A percentile compares a stretch with the other conserved stretches of the same genome.
Evolutionary conservation across 2,888 invertebrate genomes (phyloP).

Genomic region (Coenonympha arcania): DNA sequence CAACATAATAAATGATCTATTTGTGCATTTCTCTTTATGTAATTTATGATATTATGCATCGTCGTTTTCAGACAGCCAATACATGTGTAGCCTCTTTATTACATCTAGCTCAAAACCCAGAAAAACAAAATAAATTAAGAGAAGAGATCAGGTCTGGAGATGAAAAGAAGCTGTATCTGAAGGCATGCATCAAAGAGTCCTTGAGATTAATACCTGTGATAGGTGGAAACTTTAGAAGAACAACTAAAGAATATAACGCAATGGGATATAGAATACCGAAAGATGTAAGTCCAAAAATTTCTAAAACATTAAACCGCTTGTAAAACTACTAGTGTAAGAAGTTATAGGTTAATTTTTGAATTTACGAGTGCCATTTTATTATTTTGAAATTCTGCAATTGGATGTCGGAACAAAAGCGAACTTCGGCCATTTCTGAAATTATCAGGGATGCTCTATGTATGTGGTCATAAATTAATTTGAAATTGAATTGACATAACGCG

Average conservation of each 20-base stretch:
- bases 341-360: too few relatives aligned
- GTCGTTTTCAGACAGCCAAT: constrained; percentile 67
- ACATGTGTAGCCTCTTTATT: constrained; percentile 73
- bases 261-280: constrained; percentile 77
- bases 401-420: not conserved
- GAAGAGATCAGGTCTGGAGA: constrained; percentile 63
- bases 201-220: constrained; percentile 76
- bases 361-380: not conserved
- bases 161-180: constrained; percentile 72
- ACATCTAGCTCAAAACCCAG: constrained; percentile 75
- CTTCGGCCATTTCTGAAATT: not conserved
- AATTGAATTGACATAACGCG: not conserved
- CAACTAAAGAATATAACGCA: constrained; percentile 72
- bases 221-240: constrained; percentile 71
- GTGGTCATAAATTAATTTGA: not conserved
- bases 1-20: too few relatives aligned
- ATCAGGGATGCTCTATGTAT: not conserved
- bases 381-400: too few relatives aligned
- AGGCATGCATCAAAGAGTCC: constrained; percentile 82
- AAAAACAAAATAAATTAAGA: constrained; percentile 77
- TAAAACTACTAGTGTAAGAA: too few relatives aligned
- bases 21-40: too few relatives aligned
- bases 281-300: constrained; percentile 53
- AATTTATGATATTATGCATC: not conserved
- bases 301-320: not conserved